Conservation (phyloP, 2,888 invertebrate genomes). For the Trimorus sp. region DNA sequence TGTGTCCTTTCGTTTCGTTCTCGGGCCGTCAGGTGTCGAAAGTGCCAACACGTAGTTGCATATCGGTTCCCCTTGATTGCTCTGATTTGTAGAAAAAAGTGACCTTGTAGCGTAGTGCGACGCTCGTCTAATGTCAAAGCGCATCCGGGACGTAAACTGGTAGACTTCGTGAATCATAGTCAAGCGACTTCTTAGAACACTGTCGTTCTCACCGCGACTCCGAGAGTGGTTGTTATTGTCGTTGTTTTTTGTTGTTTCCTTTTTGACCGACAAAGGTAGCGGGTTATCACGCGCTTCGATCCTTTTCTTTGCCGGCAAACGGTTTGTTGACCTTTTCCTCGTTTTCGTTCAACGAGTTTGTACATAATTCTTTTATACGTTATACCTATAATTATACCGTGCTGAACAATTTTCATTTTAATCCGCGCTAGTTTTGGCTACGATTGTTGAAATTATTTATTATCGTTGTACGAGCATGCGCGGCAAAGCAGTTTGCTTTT, state of each 20-base stretch:
- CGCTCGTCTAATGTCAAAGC: slow-evolving; percentile 48
- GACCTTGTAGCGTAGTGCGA: slow-evolving; percentile 57
- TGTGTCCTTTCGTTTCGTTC: slow-evolving; percentile 5
- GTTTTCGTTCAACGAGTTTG: too few relatives aligned
- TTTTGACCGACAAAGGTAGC: too few relatives aligned
- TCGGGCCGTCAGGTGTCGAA: slow-evolving; percentile 18
- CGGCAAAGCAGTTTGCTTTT: too few relatives aligned
- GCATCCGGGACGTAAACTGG: slow-evolving; percentile 30
- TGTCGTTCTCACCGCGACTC: slow-evolving; percentile 2
- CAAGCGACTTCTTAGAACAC: slow-evolving; percentile 30
- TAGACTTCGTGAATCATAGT: slow-evolving; percentile 36
- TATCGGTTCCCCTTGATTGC: slow-evolving; percentile 23
- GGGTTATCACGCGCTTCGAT: too few relatives aligned
- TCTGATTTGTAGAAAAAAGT: slow-evolving; percentile 55
- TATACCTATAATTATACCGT: too few relatives aligned
- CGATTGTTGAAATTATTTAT: slow-evolving; percentile 12
- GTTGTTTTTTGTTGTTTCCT: too few relatives aligned
- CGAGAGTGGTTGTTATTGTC: too few relatives aligned
- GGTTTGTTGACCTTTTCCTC: too few relatives aligned
- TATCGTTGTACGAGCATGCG: not conserved
- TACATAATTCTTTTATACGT: too few relatives aligned
- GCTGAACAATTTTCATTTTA: too few relatives aligned
- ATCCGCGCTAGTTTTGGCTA: not conserved
- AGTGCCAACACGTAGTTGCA: slow-evolving; percentile 42
- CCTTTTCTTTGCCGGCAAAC: too few relatives aligned